Evolutionary conservation across 2,113 vertebrate genomes (phyloP), one percentile per base, ranked within the genome.

Genomic region (Pao palembangensis): DNA sequence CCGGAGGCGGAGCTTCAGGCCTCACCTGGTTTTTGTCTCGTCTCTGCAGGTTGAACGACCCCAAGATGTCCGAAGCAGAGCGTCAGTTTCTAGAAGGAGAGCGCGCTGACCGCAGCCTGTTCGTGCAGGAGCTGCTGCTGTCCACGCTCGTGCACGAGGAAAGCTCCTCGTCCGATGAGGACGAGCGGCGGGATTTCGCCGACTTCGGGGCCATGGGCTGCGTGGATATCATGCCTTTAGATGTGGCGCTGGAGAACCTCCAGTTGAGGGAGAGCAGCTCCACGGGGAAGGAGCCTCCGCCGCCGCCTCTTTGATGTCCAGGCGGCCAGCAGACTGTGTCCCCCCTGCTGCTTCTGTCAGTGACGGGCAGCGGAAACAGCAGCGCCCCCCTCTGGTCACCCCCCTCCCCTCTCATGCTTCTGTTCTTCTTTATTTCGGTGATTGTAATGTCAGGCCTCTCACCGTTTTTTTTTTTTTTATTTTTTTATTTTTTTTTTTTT

Each of bases 181-280:
- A 99, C 17, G 97, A 98, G 21, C 92, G 93, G 64, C 94, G 95
- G 74, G 96, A 98, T 85, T 94, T 98, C 89, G 95, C 92, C 34
- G 94, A 95, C 94, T 99, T 99, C 86, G 95, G 95, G 82, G 95
- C 97, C 92, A 99, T 99, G 96, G 97, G 97, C 91, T 99, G 96
- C 90, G 97, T 98, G 93, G 96, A 99, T 93, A 94, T 99, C 93
- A 99, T 98, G 97, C 96, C 97, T 93, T 91, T 99, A 93, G 97
- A 99, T 88, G 95, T 98, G 94, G 97, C 97, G 88, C 88, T 99
- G 95, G 95, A 99, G 93, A 98, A 94, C 88, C 95, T 99, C 87
- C 95, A 98, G 92, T 93, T 99, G 82, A 90, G 93, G 91, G 96
- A 98, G 94, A 53, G 84, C 70, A 93, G 89, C 93, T 96, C 93